A percentile compares a stretch with the other conserved stretches of the same genome.
phyloP scores from a whole-genome alignment of 1,140 invertebrate species.

The Cyrtorhinus lividipennis region DNA sequence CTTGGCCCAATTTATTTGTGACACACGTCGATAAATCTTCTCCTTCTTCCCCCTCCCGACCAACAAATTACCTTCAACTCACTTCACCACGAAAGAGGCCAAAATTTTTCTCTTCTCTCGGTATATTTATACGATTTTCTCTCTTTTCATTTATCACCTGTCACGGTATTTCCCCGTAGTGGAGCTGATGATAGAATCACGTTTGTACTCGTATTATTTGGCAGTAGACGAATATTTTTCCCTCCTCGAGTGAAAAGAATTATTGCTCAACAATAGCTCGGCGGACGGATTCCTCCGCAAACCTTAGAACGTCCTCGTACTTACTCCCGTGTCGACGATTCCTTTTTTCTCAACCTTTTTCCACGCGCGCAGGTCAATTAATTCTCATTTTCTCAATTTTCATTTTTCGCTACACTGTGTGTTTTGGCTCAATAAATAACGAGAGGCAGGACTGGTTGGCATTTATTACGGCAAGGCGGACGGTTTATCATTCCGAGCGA shows the following conservation, averaged over 20 bases:
- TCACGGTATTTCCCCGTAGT: not conserved
- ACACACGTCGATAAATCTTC: not conserved
- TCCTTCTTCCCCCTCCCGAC: not conserved
- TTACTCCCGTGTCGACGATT: too few species aligned
- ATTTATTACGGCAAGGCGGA: not conserved
- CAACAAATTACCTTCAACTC: not conserved
- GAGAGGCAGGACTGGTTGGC: not conserved
- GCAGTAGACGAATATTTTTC: not conserved
- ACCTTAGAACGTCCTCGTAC: not conserved
- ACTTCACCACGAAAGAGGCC: not conserved
- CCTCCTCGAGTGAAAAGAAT: not conserved
- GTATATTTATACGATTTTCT: not conserved
- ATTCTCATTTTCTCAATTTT: too few species aligned
- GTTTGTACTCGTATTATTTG: not conserved
- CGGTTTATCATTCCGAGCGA: not conserved
- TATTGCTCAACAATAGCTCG: not conserved
- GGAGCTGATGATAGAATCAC: not conserved
- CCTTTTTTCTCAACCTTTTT: not conserved
- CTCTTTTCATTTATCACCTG: not conserved
- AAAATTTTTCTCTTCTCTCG: not conserved
- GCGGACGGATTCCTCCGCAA: not conserved
- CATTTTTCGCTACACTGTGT: not conserved
- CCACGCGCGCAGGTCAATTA: too few species aligned
- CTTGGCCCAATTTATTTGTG: not conserved
- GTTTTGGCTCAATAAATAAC: not conserved